Conservation (phyloP, 2,888 invertebrate genomes). For the Spisula subtruncata region DNA sequence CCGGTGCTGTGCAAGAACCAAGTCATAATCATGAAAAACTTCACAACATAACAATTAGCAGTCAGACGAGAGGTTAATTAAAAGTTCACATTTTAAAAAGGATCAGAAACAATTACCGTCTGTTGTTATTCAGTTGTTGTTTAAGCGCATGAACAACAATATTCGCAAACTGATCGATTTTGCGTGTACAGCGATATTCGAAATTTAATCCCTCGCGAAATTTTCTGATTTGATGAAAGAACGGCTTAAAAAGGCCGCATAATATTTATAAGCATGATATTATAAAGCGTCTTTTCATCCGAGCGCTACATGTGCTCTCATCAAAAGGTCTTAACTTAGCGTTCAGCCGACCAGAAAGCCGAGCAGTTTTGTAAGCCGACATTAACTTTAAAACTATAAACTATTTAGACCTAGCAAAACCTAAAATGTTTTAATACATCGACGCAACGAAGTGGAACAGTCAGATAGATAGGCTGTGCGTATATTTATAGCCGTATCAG, state of each 20-base stretch:
- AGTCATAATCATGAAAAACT: constrained; percentile 98
- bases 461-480: constrained; percentile 14
- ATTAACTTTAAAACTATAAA: constrained; percentile 21
- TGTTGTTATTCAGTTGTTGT: too few species aligned
- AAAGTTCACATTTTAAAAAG: too few species aligned
- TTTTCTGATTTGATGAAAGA: too few species aligned
- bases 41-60: constrained; percentile 98
- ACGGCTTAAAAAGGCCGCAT: background rate
- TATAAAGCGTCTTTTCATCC: background rate
- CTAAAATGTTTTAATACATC: constrained; percentile 30
- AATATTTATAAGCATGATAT: background rate
- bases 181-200: too few species aligned
- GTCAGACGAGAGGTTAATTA: too few species aligned
- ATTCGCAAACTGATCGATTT: too few species aligned
- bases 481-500: background rate
- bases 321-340: constrained; percentile 6
- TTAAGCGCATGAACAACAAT: too few species aligned
- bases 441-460: background rate
- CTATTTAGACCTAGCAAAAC: background rate
- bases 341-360: background rate
- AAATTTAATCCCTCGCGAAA: too few species aligned
- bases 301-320: background rate
- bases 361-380: background rate
- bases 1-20: constrained; percentile 91
- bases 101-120: too few species aligned